These are phyloP conservation scores for Pygocentrus nattereri DNA, from an alignment of 2,797 vertebrate genomes.

Conservation along the genomic window DNA sequence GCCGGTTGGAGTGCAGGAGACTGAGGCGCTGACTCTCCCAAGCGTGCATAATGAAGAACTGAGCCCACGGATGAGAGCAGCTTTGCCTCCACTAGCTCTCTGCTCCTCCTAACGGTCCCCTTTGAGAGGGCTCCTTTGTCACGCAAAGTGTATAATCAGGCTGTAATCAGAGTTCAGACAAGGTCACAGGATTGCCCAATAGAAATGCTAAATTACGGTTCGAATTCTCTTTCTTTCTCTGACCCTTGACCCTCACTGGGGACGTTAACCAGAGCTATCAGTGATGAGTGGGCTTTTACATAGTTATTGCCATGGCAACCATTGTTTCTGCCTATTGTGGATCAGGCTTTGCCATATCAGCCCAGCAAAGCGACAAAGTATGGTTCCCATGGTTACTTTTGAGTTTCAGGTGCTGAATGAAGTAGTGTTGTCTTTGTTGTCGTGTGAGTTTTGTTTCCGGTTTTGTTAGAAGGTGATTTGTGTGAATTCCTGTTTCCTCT, in stretches of 20 bases:
- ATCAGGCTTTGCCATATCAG: conserved; percentile 43
- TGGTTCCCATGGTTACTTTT: conserved; percentile 67
- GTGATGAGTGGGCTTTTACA: conserved; percentile 39
- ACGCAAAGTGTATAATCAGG: background rate
- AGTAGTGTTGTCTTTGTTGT: conserved; percentile 30
- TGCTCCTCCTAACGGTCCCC: background rate
- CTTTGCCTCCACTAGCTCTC: background rate
- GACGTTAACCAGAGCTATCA: conserved; percentile 7
- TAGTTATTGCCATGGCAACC: conserved; percentile 58
- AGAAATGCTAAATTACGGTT: too few relatives aligned
- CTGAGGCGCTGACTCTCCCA: conserved; percentile 17
- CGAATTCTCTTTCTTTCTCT: background rate
- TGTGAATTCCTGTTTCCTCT: background rate
- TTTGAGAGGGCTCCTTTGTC: conserved; percentile 2
- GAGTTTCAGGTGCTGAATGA: conserved; percentile 49
- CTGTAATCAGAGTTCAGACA: background rate
- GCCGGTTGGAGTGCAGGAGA: conserved; percentile 18
- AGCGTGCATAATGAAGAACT: conserved; percentile 42
- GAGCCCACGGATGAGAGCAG: conserved; percentile 15
- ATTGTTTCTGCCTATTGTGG: conserved; percentile 47
- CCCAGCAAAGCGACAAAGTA: conserved; percentile 55
- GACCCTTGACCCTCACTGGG: conserved; percentile 38
- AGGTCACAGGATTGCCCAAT: background rate
- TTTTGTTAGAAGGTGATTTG: conserved; percentile 13
- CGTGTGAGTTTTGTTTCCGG: conserved; percentile 25